phyloP scores from a whole-genome alignment of 2,888 invertebrate genomes.

The Ecliptopera silaceata region DNA sequence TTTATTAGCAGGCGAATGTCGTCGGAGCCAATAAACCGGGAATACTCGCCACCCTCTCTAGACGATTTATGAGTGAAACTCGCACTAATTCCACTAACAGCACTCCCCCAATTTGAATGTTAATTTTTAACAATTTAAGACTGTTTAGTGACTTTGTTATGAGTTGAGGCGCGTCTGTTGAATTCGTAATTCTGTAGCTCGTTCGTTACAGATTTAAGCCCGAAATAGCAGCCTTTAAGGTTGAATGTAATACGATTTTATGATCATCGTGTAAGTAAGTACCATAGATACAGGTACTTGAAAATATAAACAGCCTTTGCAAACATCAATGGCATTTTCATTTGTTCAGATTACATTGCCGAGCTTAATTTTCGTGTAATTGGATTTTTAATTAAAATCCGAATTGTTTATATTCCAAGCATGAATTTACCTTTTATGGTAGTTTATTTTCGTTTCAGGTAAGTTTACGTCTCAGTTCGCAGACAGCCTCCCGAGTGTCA shows the following conservation, averaged over 20 bases:
- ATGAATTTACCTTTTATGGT: slow-evolving; percentile 37
- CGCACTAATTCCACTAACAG: slow-evolving; percentile 80
- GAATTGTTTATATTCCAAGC: slow-evolving; percentile 28
- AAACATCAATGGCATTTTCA: slow-evolving; percentile 23
- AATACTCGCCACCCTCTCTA: slow-evolving; percentile 69
- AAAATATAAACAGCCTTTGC: slow-evolving; percentile 41
- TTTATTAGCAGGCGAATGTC: slow-evolving; percentile 78
- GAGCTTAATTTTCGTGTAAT: slow-evolving; percentile 9
- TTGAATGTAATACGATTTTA: slow-evolving; percentile 55
- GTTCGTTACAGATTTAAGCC: slow-evolving; percentile 60
- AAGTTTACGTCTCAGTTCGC: slow-evolving; percentile 27
- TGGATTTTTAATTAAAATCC: slow-evolving; percentile 21
- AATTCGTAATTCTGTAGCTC: slow-evolving; percentile 54
- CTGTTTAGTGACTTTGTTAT: slow-evolving; percentile 72
- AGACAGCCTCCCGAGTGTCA: background rate
- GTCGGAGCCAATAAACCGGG: slow-evolving; percentile 74
- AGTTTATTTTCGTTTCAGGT: slow-evolving; percentile 44
- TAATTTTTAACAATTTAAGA: slow-evolving; percentile 81
- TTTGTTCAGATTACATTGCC: slow-evolving; percentile 17
- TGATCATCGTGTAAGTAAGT: slow-evolving; percentile 54
- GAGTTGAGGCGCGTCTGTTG: slow-evolving; percentile 60
- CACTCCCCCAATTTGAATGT: slow-evolving; percentile 78
- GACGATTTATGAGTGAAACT: slow-evolving; percentile 78
- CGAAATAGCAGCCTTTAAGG: slow-evolving; percentile 49
- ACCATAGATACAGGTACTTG: slow-evolving; percentile 42